Evolutionary conservation across 2,797 vertebrate genomes (phyloP), one percentile per base, ranked within the genome.

Genomic region (Schizopygopsis pylzovi): DNA sequence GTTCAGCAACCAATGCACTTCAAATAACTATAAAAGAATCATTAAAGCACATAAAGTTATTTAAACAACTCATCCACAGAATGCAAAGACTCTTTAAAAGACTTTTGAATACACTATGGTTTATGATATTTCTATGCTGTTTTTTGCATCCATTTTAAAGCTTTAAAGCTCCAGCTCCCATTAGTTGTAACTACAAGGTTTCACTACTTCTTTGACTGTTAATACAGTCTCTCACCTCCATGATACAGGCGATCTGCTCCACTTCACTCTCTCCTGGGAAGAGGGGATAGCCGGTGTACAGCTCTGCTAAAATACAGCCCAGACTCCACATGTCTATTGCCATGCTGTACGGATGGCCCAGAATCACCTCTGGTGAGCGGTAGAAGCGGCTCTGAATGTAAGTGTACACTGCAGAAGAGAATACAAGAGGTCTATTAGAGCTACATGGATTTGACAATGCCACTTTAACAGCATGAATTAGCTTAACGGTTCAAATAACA

Each of bases 271-370:
- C 98, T 71, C 97, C 97, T 0, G 98, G 96, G 81, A 99, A 98
- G 16, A 99, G 95, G 0, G 97, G 97, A 87, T 94, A 97, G 72
- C 98, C 98, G 0, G 95, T 97, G 94, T 97, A 96, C 61, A 99
- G 94, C 90, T 99, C 97, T 0, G 96, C 97, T 86, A 97, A 93
- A 91, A 98, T 98, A 91, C 98, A 99, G 85, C 97, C 98, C 89
- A 99, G 93, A 80, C 97, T 99, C 98, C 98, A 99, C 98, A 98
- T 98, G 88, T 98, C 98, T 6, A 99, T 97, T 89, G 97, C 96
- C 95, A 96, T 97, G 91, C 96, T 96, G 87, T 99, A 99, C 20
- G 96, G 94, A 71, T 97, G 97, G 45, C 98, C 97, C 91, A 99
- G 95, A 89, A 99, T 97, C 90, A 99, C 97, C 91, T 99, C 97